Base-by-base conservation (phyloP, 2,888 invertebrate species). In the Eledone cirrhosa region DNA sequence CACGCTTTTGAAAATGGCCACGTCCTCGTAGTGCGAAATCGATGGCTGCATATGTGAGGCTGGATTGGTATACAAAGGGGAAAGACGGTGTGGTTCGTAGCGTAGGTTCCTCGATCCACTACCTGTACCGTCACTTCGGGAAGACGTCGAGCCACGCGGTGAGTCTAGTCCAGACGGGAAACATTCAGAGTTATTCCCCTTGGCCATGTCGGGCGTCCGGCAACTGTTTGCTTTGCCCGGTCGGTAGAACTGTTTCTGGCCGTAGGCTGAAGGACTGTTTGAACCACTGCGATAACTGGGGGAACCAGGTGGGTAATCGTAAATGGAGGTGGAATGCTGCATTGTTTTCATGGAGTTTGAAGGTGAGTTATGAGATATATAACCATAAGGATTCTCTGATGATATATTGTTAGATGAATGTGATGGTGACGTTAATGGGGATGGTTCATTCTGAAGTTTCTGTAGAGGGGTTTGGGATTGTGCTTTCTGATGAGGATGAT, bases 1-100 rank as follows among this genome's bases (percentile, higher is more conserved):
- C n/a, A 83, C 78, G 80, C 79, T 85, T 80, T 88, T 88, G 81
- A 83, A 89, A 79, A 86, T 83, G 22, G 87, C 87, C 75, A 88
- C 86, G 79, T 89, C 89, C 77, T 88, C 89, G 81, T 86, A 89
- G 13, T 79, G 67, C 11, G 63, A 53, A 14, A 24, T 22, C 11
- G 78, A 69, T 27, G 78, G 78, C 19, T 67, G 48, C 1, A 69
- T 7, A 29, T 29, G 48, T n/a, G 67, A 67, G 48, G 33, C 74
- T 29, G 53, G 72, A 59, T 75, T 74, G 22, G 48, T 48, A 31
- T 77, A 59, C 22, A 63, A 24, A 1, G 29, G 27, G 63, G 59
- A 27, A 29, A 33, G 33, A 22, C 31, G 29, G 24, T 67, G 63
- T 1, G 74, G 29, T 65, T 78, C 48, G 24, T 69, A 48, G 75